Conservation (phyloP, 2,797 vertebrate genomes). For the Scyliorhinus canicula region DNA sequence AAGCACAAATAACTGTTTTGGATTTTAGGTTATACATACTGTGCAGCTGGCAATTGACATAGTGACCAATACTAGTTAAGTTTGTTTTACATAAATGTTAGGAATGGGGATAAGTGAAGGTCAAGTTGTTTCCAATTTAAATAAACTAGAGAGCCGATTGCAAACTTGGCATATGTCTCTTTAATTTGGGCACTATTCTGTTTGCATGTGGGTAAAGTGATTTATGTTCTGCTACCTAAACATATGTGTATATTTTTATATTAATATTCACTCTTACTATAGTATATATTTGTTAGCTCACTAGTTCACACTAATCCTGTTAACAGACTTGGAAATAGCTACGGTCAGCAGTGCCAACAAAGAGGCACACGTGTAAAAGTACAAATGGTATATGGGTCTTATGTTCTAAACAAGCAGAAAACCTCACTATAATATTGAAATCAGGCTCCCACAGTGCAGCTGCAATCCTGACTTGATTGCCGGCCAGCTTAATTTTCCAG, state of each 20-base stretch:
- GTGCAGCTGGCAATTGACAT: not conserved
- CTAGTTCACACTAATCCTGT: not conserved
- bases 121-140: not conserved
- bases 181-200: not conserved
- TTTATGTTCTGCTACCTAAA: not conserved
- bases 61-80: not conserved
- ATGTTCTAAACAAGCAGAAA: no score
- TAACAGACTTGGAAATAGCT: not conserved
- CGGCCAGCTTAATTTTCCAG: no score
- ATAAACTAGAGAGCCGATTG: not conserved
- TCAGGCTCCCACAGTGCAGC: not conserved
- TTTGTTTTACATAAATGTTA: not conserved
- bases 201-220: not conserved
- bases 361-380: not conserved
- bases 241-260: not conserved
- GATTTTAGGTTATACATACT: not conserved
- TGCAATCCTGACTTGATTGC: no score
- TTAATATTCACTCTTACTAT: not conserved
- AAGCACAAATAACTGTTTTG: not conserved
- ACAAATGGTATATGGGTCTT: no score
- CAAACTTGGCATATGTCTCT: not conserved
- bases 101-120: not conserved
- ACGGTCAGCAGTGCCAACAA: not conserved
- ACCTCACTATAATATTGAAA: no score
- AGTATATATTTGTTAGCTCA: not conserved